Evolutionary conservation across 2,797 vertebrate genomes (phyloP).

Genomic region (Etheostoma nigrum): DNA sequence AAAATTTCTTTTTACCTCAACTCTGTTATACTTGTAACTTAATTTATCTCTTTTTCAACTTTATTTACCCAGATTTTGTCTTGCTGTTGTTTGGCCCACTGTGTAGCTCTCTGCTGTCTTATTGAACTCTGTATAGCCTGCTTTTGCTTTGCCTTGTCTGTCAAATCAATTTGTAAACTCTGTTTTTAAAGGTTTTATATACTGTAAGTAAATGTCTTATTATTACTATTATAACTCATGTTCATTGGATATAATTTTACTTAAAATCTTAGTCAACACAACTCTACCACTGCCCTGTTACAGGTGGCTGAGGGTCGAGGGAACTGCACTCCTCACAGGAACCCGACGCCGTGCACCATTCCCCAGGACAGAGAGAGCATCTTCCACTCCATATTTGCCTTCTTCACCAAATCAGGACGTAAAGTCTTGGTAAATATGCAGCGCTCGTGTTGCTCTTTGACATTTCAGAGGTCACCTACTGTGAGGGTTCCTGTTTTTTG

Average conservation of each 20-base stretch:
- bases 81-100: no score
- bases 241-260: not conserved
- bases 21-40: not conserved
- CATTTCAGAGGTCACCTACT: constrained; percentile 44
- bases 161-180: no score
- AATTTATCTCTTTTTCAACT: not conserved
- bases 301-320: constrained; percentile 93
- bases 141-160: no score
- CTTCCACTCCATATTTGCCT: constrained; percentile 98
- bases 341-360: constrained; percentile 91
- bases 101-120: no score
- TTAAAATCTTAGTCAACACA: not conserved
- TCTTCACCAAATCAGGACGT: constrained; percentile 97
- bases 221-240: not conserved
- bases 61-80: no score
- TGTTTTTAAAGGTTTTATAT: no score
- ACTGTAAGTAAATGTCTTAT: no score
- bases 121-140: no score
- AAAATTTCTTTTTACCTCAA: not conserved
- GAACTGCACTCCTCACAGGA: constrained; percentile 92
- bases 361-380: constrained; percentile 95
- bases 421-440: constrained; percentile 93
- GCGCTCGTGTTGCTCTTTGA: constrained; percentile 34
- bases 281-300: constrained; percentile 24
- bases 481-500: constrained; percentile 29